A percentile compares a stretch with the other conserved stretches of the same genome.
phyloP scores from a whole-genome alignment of 2,113 vertebrate species.

The Sclerurus mexicanus region DNA sequence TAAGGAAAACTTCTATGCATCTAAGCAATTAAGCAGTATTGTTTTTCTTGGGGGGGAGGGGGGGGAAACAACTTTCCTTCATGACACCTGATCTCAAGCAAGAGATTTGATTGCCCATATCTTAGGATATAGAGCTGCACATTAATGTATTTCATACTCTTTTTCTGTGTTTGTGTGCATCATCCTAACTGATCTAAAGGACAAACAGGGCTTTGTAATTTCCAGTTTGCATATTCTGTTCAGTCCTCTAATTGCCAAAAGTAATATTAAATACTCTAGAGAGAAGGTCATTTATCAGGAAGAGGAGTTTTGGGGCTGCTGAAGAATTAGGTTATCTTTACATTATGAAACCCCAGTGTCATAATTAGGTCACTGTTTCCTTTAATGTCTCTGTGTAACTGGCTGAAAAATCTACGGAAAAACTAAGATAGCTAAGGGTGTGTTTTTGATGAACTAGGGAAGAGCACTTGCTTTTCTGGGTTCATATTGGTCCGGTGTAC shows the following conservation, averaged over 20 bases:
- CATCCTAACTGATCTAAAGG: background rate
- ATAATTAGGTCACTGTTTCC: slow-evolving; percentile 23
- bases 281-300: background rate
- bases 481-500: background rate
- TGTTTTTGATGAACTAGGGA: background rate
- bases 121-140: background rate
- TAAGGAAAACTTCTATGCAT: background rate
- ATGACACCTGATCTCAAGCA: background rate
- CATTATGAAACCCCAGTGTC: slow-evolving; percentile 21
- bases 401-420: background rate
- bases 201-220: background rate
- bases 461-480: background rate
- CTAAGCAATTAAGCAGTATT: background rate
- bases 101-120: background rate
- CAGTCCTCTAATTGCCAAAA: background rate
- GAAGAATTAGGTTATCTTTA: slow-evolving; percentile 37
- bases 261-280: background rate
- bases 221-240: background rate
- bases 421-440: background rate
- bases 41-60: background rate
- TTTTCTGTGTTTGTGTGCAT: background rate
- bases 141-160: background rate
- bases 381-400: background rate
- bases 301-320: background rate
- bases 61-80: background rate